These are phyloP conservation scores for Nemopilema nomurai DNA, from an alignment of 30 jellyfish, hydroid and myxozoan species.

Conservation along the genomic window DNA sequence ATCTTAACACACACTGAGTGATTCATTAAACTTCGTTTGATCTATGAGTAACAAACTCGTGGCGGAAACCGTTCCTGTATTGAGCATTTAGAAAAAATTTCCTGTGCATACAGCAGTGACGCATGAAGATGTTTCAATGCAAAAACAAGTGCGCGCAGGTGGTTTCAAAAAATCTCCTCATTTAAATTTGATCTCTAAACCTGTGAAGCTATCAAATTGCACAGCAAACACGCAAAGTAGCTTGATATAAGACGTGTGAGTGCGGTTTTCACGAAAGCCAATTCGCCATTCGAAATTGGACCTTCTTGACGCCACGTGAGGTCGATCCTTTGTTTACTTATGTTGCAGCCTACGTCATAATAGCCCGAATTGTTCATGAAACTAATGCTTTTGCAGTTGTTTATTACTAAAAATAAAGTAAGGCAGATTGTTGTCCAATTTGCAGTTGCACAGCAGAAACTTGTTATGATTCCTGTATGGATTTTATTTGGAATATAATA, in stretches of 20 bases:
- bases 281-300: too few relatives aligned
- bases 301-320: background rate
- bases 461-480: too few relatives aligned
- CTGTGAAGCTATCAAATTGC: too few relatives aligned
- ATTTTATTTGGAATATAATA: too few relatives aligned
- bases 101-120: background rate
- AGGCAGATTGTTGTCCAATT: too few relatives aligned
- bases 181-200: too few relatives aligned
- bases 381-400: too few relatives aligned
- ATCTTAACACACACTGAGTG: too few relatives aligned
- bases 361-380: background rate
- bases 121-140: background rate
- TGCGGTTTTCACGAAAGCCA: background rate
- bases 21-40: background rate
- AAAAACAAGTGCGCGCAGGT: background rate
- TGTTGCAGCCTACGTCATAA: background rate
- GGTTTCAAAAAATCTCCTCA: background rate
- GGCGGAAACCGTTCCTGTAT: background rate
- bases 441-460: too few relatives aligned
- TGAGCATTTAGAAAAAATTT: background rate
- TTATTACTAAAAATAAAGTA: too few relatives aligned
- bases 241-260: background rate
- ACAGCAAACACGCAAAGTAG: too few relatives aligned
- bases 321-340: background rate
- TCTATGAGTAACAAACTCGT: background rate